Evolutionary conservation across 2,113 vertebrate genomes (phyloP).

Genomic region (Boulengeromyrus knoepffleri): DNA sequence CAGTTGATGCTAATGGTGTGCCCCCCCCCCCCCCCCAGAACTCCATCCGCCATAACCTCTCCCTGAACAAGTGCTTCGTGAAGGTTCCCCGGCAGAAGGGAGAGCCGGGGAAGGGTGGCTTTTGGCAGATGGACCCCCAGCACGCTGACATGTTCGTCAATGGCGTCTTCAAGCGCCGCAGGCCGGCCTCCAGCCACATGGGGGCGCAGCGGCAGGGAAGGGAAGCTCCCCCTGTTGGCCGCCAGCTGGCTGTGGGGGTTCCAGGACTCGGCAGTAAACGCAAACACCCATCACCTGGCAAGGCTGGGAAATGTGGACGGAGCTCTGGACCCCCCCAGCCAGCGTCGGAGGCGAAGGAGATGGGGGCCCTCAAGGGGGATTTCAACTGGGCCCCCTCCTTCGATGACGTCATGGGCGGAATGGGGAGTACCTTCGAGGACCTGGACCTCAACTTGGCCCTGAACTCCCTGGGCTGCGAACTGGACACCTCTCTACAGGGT

Average conservation of each 20-base stretch:
- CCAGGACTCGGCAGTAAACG: not conserved
- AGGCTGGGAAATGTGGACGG: slow-evolving; percentile 9
- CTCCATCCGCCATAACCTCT: slow-evolving; percentile 66
- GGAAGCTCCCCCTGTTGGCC: not conserved
- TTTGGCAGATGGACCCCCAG: slow-evolving; percentile 49
- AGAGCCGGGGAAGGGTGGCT: slow-evolving; percentile 65
- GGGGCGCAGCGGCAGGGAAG: slow-evolving; percentile 15
- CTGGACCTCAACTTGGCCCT: slow-evolving; percentile 41
- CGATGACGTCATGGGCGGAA: slow-evolving; percentile 21
- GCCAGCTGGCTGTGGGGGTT: not conserved
- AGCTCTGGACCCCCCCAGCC: slow-evolving; percentile 17
- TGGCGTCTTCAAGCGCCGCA: slow-evolving; percentile 38
- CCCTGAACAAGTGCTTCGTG: slow-evolving; percentile 66
- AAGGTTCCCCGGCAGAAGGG: slow-evolving; percentile 66
- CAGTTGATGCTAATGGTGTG: not conserved
- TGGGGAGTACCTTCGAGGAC: slow-evolving; percentile 37
- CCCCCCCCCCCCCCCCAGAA: slow-evolving; percentile 44
- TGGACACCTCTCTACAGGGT: slow-evolving; percentile 20
- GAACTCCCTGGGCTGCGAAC: slow-evolving; percentile 33
- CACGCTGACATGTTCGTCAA: slow-evolving; percentile 43
- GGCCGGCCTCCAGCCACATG: slow-evolving; percentile 18
- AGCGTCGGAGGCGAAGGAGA: not conserved
- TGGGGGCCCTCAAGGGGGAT: slow-evolving; percentile 16
- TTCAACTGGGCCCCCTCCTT: slow-evolving; percentile 34
- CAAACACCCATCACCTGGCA: slow-evolving; percentile 16